Evolutionary conservation across 2,113 vertebrate genomes (phyloP), one percentile per base, ranked within the genome.

Genomic region (Embiotoca jacksoni): DNA sequence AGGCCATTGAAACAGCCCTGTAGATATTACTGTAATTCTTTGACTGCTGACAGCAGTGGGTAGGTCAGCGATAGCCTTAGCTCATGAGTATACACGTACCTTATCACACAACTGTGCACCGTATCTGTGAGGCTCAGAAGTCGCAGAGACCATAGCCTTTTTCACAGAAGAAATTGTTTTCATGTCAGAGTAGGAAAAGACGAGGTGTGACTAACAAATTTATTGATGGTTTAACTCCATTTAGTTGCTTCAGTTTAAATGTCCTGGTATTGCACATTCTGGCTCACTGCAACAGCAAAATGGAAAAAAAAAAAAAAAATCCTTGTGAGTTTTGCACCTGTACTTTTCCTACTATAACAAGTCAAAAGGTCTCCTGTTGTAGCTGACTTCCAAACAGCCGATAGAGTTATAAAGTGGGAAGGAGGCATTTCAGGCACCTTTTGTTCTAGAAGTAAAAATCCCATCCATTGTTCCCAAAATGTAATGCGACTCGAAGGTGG

Each of bases 1-100:
- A 59, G 68, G 6, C 15, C 3, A 11, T 16, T 11, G 41, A 0
- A 8, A 39, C 36, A 59, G 46, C 32, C 7, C 31, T n/a, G 23
- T 14, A 55, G 32, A 71, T 46, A 54, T 39, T 36, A 23, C 23
- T 23, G 23, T 23, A 23, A 23, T 23, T 23, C 23, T 23, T 23
- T 23, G 6, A 41, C 53, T 61, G 69, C 64, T 55, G 70, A 76
- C 63, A 70, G 53, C n/a, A 30, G 64, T 13, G 33, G 13, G 31
- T 32, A 68, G 54, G 32, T 49, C 58, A 47, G 1, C 53, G 36
- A 63, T 15, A 56, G 64, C 59, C n/a, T 73, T 54, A 33, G 47
- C 23, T 49, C 2, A 0, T 31, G 13, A 54, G 30, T 36, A 49
- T 32, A 23, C 23, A 23, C 23, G 1, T 23, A 23, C 9, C 39